Percentiles rank a stretch among this genome's conserved stretches.
These are phyloP conservation scores for Bufotes viridis DNA, from an alignment of 2,797 vertebrate genomes.

Conservation along the genomic window DNA sequence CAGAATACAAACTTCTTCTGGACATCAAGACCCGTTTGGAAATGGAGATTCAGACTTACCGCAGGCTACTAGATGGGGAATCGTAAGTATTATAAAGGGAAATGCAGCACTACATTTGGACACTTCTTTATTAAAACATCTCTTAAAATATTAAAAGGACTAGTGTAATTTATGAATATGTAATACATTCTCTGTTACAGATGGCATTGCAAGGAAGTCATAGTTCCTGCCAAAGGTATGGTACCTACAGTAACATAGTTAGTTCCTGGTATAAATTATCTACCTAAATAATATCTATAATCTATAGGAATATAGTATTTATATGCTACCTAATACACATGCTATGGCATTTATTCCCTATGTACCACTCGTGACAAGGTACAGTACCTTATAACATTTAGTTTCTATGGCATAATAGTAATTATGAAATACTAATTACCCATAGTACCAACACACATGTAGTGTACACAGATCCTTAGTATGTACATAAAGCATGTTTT, in stretches of 20 bases:
- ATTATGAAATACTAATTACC: background rate
- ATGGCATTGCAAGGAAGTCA: slow-evolving; percentile 36
- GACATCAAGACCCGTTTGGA: slow-evolving; percentile 81
- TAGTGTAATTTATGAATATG: background rate
- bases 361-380: too few relatives aligned
- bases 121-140: background rate
- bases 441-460: background rate
- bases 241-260: background rate
- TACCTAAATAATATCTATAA: background rate
- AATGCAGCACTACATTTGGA: background rate
- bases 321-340: background rate
- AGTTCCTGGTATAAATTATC: background rate
- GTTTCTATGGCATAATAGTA: background rate
- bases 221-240: slow-evolving; percentile 33
- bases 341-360: too few relatives aligned
- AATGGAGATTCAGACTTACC: slow-evolving; percentile 78
- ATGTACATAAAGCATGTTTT: background rate
- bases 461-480: background rate
- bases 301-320: background rate
- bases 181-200: background rate
- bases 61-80: slow-evolving; percentile 76
- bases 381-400: too few relatives aligned
- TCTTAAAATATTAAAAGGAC: background rate
- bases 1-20: slow-evolving; percentile 76
- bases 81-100: slow-evolving; percentile 46